Evolutionary conservation across 2,113 vertebrate genomes (phyloP).

Genomic region (Odobenus rosmarus): DNA sequence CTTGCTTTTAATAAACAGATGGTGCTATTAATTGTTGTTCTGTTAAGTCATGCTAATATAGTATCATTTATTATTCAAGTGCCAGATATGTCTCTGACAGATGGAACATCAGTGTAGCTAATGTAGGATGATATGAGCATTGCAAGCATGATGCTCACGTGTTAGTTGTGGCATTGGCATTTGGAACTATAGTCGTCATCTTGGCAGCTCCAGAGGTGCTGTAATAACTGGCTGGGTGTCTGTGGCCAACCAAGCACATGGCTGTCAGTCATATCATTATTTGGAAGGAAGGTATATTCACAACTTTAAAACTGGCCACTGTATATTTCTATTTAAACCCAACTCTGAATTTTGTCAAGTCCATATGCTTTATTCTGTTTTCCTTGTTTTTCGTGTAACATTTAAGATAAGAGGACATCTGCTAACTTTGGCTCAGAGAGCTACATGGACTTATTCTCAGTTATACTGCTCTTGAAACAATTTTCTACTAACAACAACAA

Average conservation of each 20-base stretch:
- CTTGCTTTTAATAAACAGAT: constrained; percentile 32
- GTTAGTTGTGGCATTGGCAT: neutral
- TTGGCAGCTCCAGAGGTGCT: neutral
- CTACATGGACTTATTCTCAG: neutral
- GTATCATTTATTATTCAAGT: constrained; percentile 10
- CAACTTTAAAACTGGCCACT: neutral
- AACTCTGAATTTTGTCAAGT: constrained; percentile 47
- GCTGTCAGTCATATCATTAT: neutral
- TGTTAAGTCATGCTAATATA: neutral
- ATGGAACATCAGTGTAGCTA: neutral
- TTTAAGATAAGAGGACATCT: constrained; percentile 59
- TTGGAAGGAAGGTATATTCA: neutral
- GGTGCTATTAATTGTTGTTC: neutral
- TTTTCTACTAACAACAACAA: constrained; percentile 33
- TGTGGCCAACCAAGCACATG: neutral
- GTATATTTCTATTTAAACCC: constrained; percentile 34
- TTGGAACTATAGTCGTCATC: neutral
- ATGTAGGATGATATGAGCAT: neutral
- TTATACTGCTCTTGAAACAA: constrained; percentile 9
- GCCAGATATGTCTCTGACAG: constrained; percentile 25
- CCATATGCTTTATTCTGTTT: constrained; percentile 47
- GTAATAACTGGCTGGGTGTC: neutral
- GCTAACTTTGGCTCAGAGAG: constrained; percentile 47
- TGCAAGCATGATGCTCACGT: neutral
- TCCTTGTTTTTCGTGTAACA: constrained; percentile 30